These are phyloP conservation scores for Dioctria linearis DNA, from an alignment of 2,888 invertebrate species.

Conservation along the genomic window DNA sequence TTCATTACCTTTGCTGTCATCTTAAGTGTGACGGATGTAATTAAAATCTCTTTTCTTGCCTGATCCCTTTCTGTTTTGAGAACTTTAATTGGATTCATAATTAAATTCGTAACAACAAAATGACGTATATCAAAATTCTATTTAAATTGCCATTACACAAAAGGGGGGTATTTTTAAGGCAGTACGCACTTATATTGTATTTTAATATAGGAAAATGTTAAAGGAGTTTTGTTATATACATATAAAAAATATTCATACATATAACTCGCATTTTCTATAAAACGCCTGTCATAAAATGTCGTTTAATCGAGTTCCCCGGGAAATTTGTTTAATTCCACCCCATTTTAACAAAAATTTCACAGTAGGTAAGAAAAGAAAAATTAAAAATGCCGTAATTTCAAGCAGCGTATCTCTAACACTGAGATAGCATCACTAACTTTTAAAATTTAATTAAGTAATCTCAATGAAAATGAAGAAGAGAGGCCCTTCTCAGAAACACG, in stretches of 20 bases:
- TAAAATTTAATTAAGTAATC: constrained; percentile 33
- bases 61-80: too few relatives aligned
- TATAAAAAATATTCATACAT: too few relatives aligned
- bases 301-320: constrained; percentile 21
- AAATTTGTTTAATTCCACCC: constrained; percentile 14
- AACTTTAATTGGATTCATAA: constrained; percentile 21
- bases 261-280: neutral
- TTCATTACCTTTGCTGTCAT: too few relatives aligned
- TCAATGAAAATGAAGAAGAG: neutral
- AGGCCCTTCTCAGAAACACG: neutral
- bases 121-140: constrained; percentile 14
- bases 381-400: neutral
- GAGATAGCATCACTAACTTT: constrained; percentile 15
- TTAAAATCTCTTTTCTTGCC: too few relatives aligned
- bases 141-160: constrained; percentile 15
- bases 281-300: constrained; percentile 30
- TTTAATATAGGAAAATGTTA: too few relatives aligned
- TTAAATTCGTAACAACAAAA: constrained; percentile 21
- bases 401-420: too few relatives aligned
- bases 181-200: too few relatives aligned
- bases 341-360: neutral
- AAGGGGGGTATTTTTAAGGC: too few relatives aligned
- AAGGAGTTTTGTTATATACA: too few relatives aligned
- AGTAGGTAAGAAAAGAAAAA: neutral
- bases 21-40: too few relatives aligned